Conservation (phyloP, 2,888 invertebrate species). For the Macropis europaea region DNA sequence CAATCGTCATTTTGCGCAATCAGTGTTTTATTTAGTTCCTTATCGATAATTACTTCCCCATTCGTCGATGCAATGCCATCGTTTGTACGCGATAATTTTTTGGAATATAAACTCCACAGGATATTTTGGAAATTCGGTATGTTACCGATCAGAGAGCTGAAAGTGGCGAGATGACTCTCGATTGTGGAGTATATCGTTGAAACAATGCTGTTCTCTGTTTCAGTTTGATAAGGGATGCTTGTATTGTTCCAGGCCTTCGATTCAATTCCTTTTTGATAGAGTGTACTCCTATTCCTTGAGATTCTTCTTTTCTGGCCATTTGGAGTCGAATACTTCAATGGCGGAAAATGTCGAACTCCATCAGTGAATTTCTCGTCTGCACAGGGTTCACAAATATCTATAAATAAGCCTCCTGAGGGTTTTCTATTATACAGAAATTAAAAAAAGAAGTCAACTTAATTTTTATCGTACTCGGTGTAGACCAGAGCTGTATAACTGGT, state of each 20-base stretch:
- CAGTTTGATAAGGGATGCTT: slow-evolving; percentile 10
- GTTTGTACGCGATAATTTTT: not conserved
- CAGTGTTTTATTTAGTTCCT: not conserved
- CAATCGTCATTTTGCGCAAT: not conserved
- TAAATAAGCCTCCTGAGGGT: too few relatives aligned
- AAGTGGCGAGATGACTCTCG: slow-evolving; percentile 2
- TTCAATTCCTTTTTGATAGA: slow-evolving; percentile 2
- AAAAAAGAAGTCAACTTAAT: too few relatives aligned
- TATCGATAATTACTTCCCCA: not conserved
- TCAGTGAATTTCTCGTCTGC: not conserved
- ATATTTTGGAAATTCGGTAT: slow-evolving; percentile 17
- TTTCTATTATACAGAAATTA: too few relatives aligned
- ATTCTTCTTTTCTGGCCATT: not conserved
- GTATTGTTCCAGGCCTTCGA: not conserved
- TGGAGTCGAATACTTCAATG: not conserved
- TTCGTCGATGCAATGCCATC: not conserved
- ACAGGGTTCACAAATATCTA: too few relatives aligned
- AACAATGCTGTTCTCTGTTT: slow-evolving; percentile 1
- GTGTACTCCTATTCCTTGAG: slow-evolving; percentile 9
- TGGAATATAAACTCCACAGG: not conserved
- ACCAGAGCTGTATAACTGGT: too few relatives aligned
- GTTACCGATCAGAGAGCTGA: slow-evolving; percentile 32
- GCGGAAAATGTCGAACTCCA: slow-evolving; percentile 13
- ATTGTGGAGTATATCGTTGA: slow-evolving; percentile 33
- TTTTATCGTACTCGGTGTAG: too few relatives aligned